phyloP scores from a whole-genome alignment of 2,888 invertebrate species.

The Ophraella communa region DNA sequence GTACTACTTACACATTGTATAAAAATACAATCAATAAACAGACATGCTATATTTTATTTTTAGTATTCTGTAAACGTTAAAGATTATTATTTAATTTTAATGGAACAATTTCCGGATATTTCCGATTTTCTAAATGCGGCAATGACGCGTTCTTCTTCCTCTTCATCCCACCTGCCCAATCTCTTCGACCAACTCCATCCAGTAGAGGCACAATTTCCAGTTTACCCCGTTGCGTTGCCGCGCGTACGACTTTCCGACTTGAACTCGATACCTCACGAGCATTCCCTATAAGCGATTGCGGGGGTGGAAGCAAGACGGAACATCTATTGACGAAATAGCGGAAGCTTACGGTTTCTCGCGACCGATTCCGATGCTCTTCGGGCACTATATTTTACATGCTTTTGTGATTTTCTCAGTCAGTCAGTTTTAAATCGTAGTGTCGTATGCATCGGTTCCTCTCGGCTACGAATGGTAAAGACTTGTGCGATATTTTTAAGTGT shows the following conservation, averaged over 20 bases:
- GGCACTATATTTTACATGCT: conserved; percentile 38
- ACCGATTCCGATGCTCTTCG: conserved; percentile 27
- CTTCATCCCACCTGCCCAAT: conserved; percentile 21
- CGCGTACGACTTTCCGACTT: conserved; percentile 7
- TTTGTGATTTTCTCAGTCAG: conserved; percentile 29
- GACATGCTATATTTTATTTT: no score
- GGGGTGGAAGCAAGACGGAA: conserved; percentile 54
- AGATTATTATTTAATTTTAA: no score
- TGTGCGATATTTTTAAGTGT: conserved; percentile 23
- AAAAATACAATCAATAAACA: no score
- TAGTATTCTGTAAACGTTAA: no score
- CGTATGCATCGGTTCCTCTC: neutral
- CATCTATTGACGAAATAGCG: conserved; percentile 59
- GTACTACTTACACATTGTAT: no score
- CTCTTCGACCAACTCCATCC: neutral
- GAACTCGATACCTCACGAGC: neutral
- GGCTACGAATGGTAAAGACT: conserved; percentile 22
- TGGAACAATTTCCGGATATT: neutral
- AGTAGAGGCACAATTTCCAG: conserved; percentile 9
- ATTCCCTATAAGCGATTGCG: conserved; percentile 39
- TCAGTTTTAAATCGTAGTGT: conserved; percentile 4
- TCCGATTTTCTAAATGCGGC: neutral
- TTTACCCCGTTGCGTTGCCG: conserved; percentile 3
- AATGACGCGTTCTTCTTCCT: conserved; percentile 4
- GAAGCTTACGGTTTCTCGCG: conserved; percentile 41